These are phyloP conservation scores for Dryoscopus gambensis DNA, from an alignment of 2,113 vertebrate species.

Conservation along the genomic window DNA sequence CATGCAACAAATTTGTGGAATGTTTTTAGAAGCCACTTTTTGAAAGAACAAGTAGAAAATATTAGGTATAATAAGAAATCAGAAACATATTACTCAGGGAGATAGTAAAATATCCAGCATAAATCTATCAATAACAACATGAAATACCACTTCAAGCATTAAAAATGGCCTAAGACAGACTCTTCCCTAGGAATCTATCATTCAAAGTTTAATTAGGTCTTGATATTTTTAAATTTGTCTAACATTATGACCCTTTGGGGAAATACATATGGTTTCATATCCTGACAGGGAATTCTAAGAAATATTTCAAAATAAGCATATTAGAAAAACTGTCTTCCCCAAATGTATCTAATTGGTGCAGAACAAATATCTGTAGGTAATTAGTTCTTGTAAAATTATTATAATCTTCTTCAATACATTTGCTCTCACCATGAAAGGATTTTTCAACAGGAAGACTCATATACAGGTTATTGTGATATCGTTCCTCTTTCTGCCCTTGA, in stretches of 20 bases:
- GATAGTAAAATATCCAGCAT: not conserved
- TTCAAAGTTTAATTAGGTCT: not conserved
- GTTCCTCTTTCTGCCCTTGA: not conserved
- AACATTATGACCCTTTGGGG: not conserved
- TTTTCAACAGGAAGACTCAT: not conserved
- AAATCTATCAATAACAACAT: not conserved
- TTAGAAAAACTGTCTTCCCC: not conserved
- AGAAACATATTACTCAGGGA: not conserved
- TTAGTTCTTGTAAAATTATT: not conserved
- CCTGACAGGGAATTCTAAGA: not conserved
- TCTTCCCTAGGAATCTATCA: not conserved
- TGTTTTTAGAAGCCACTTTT: not conserved
- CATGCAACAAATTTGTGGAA: not conserved
- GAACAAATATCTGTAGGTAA: not conserved
- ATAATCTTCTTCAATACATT: not conserved
- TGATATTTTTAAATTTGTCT: not conserved
- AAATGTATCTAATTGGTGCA: not conserved
- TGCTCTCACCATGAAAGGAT: not conserved
- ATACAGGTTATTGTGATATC: not conserved
- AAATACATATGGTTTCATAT: not conserved
- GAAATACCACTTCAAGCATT: not conserved
- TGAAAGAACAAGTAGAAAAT: not conserved
- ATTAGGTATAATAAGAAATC: not conserved
- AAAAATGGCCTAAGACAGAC: not conserved
- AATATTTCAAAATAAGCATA: not conserved